phyloP scores from a whole-genome alignment of 1,140 invertebrate genomes.

The Trachelipus rathkii region DNA sequence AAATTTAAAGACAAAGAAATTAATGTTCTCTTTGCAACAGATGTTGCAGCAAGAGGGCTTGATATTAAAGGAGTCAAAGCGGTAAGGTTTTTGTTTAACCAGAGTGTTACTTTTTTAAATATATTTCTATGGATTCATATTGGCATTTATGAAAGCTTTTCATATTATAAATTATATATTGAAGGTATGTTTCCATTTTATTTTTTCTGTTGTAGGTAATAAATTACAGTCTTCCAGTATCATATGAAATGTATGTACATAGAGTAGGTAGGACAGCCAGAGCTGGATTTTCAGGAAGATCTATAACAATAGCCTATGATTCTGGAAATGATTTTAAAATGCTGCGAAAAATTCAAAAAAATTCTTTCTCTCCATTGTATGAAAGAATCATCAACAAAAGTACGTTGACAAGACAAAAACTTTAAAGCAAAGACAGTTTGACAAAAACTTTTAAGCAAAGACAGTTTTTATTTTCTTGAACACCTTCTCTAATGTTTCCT shows the following conservation, averaged over 20 bases:
- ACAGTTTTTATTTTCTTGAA: no score
- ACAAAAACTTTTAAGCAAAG: no score
- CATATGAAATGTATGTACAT: slow-evolving; percentile 27
- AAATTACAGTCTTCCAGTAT: slow-evolving; percentile 25
- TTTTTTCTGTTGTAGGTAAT: slow-evolving; percentile 76
- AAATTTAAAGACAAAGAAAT: slow-evolving; percentile 18
- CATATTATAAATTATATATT: slow-evolving; percentile 83
- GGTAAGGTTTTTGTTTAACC: slow-evolving; percentile 52
- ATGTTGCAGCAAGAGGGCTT: slow-evolving; percentile 24
- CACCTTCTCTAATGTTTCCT: neutral
- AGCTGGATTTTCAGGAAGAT: slow-evolving; percentile 12
- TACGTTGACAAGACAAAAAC: neutral
- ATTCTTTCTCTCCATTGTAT: neutral
- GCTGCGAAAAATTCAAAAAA: neutral
- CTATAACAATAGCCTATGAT: neutral
- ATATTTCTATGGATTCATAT: neutral
- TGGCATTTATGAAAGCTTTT: slow-evolving; percentile 92
- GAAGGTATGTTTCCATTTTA: slow-evolving; percentile 94
- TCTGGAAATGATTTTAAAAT: neutral
- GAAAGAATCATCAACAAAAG: neutral
- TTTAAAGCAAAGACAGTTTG: no score
- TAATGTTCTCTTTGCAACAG: slow-evolving; percentile 21
- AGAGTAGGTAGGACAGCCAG: slow-evolving; percentile 22
- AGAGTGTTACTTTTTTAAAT: no score
- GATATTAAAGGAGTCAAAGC: slow-evolving; percentile 76